Base-by-base conservation (phyloP, 2,797 vertebrate species). In the Hyperoplus lanceolatus region DNA sequence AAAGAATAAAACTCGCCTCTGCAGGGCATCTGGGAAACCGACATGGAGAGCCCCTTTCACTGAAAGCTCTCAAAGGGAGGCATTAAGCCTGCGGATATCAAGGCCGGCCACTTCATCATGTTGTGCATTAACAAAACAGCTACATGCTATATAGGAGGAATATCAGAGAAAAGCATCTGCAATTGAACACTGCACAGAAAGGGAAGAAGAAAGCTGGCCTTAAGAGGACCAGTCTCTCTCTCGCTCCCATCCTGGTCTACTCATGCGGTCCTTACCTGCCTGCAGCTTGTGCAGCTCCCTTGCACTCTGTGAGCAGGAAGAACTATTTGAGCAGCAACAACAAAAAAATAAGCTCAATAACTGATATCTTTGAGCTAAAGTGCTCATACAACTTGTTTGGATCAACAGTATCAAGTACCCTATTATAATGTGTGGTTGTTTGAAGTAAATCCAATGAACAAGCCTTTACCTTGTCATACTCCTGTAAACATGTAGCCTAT, bases 51-150 rank as follows among this genome's bases (percentile, higher is more conserved):
- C 0, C 73, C 18, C 63, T 81, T 83, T 83, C 51, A 83, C 42
- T 69, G 76, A 85, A 70, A 85, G 61, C 86, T 76, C 61, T 79
- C 42, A 74, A 50, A 61, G 41, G 63, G 72, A 83, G 57, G 64
- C 73, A 55, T 58, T 48, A 53, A 64, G 66, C 76, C 81, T 36
- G 48, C 18, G 70, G 82, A 82, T 41, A 63, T 51, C 63, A 57
- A 48, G 41, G 51, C 53, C 61, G 63, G 51, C 53, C 61, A 61
- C 51, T 43, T 76, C 57, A 42, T 60, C 56, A 65, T 54, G 43
- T 50, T 68, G 73, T 77, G 68, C 69, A 73, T 74, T 60, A 79
- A 85, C 57, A 79, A 81, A 73, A 73, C 50, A 70, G 58, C 51
- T 53, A 75, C 65, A 75, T 67, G 49, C 73, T 69, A 51, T 79